These are phyloP conservation scores for Seriola dumerili DNA, from an alignment of 2,113 vertebrate genomes.

Conservation along the genomic window DNA sequence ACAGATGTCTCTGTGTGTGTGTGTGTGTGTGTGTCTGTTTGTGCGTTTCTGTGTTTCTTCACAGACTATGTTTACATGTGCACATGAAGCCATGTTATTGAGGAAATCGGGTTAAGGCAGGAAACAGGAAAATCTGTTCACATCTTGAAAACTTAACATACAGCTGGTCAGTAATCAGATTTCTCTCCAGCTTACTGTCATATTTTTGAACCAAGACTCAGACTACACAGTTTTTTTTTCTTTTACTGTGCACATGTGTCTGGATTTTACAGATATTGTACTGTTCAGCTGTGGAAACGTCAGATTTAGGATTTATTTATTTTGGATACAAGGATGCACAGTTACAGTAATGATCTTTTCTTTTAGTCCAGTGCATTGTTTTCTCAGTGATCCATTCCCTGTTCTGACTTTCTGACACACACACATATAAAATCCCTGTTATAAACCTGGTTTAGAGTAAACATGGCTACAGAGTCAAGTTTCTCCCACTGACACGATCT, in stretches of 20 bases:
- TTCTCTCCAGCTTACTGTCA: conserved; percentile 26
- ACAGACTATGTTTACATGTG: not conserved
- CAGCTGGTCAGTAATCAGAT: conserved; percentile 43
- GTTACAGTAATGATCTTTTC: conserved; percentile 16
- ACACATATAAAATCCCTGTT: not conserved
- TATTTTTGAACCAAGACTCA: conserved; percentile 9
- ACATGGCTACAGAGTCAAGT: not conserved
- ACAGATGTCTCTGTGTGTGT: not conserved
- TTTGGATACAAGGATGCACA: conserved; percentile 14
- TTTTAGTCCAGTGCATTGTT: conserved; percentile 3
- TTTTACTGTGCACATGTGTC: not conserved
- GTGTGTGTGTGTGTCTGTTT: not conserved
- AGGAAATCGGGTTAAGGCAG: conserved; percentile 33
- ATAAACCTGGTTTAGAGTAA: not conserved
- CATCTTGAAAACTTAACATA: conserved; percentile 34
- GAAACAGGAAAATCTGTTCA: conserved; percentile 38
- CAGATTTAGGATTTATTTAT: conserved; percentile 31
- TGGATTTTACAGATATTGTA: not conserved
- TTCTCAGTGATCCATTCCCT: conserved; percentile 1
- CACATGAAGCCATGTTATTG: conserved; percentile 16
- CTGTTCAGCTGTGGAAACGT: conserved; percentile 18
- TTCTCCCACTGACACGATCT: not conserved
- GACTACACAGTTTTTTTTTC: conserved; percentile 1
- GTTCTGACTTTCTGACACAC: not conserved
- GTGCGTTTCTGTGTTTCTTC: not conserved